Base-by-base conservation (phyloP, 2,797 vertebrate species). In the Anniella stebbinsi region DNA sequence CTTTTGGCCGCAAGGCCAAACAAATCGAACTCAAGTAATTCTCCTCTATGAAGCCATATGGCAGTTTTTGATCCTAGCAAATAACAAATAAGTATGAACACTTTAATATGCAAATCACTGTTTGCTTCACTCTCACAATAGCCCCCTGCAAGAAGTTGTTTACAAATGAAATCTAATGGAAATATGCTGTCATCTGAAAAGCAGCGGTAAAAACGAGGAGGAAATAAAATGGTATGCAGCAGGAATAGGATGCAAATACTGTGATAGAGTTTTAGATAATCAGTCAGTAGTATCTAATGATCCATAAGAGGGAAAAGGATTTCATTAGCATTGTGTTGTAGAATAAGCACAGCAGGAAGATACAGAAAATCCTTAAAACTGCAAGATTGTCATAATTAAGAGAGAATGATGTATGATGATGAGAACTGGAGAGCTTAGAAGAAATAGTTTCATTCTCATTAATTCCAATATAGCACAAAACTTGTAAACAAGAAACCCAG, bases 351-450 rank as follows among this genome's bases (percentile, higher is more conserved):
- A 92, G 82, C 69, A 51, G 77, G 48, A 89, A 80, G 28, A 76
- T 67, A 45, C 15, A 48, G 51, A 76, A 88, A 76, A 48, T 51
- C 48, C 51, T 86, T 90, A 76, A 88, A 60, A 91, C 11, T 60
- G n/a, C 18, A 57, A 60, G 38, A 57, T 85, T 92, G 69, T 85
- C 86, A 87, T 87, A 86, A 86, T 92, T 92, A 88, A 85, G 38
- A 60, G 38, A 86, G 48, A 85, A 75, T 90, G 86, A 90, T 84
- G 11, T 57, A 75, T 76, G 87, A 90, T 80, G 45, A 86, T 82
- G 77, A 36, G 60, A 67, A 63, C 25, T 67, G 85, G 75, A 87
- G 63, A n/a, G 28, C 60, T 60, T 69, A 63, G n/a, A 73, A 67
- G 21, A 33, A 3, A 67, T 63, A 54, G 51, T 70, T 90, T 81